Evolutionary conservation across 2,888 invertebrate species (phyloP).

Genomic region (Pecten maximus): DNA sequence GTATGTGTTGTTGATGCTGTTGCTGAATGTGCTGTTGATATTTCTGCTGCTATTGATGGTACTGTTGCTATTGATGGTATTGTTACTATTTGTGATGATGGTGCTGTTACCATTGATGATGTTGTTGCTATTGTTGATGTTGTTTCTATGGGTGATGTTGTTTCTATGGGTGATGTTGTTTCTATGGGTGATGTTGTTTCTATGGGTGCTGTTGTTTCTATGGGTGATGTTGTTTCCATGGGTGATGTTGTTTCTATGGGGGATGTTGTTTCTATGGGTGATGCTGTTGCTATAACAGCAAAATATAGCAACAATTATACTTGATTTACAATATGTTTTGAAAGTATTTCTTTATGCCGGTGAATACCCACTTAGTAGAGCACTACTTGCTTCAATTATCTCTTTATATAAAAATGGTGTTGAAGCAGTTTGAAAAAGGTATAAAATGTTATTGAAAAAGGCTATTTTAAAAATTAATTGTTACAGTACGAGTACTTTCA

Average conservation of each 20-base stretch:
- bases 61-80: neutral
- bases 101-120: neutral
- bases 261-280: neutral
- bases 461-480: no score
- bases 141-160: neutral
- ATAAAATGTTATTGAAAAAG: no score
- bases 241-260: neutral
- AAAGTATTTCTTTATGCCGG: no score
- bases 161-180: no score
- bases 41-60: neutral
- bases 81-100: neutral
- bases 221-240: neutral
- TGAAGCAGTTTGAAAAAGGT: no score
- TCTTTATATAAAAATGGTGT: no score
- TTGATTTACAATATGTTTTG: no score
- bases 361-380: no score
- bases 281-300: no score
- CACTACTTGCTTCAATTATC: no score
- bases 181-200: neutral
- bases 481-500: no score
- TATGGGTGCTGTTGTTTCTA: neutral
- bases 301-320: no score
- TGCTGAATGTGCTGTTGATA: neutral
- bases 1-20: neutral
- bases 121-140: neutral